Evolutionary conservation across 1,140 invertebrate genomes (phyloP), one percentile per base, ranked within the genome.

Genomic region (Polypedilum vanderplanki): DNA sequence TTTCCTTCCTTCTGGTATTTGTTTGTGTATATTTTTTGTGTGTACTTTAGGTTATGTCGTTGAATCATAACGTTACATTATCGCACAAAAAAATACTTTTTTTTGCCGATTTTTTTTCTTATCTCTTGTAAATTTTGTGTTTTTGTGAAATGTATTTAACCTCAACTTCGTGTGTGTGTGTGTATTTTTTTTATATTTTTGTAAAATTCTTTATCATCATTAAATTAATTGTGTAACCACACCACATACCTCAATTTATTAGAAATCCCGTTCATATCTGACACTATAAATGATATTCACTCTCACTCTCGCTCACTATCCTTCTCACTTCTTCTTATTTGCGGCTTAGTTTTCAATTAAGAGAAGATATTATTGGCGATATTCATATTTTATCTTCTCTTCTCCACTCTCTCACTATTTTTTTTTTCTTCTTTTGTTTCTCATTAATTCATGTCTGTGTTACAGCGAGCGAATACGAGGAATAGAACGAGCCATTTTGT

Each of bases 251-350:
- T 57, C 46, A 15, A n/a, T 12, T 57, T n/a, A 15, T 57, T 57
- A 57, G 46, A 57, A 57, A 57, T 57, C 46, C 46, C 46, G n/a
- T 57, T n/a, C 46, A 57, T 57, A 57, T 57, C 46, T n/a, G n/a
- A 57, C 46, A 57, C 9, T 15, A 12, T 57, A 15, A 57, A n/a
- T 57, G 46, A 57, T 57, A 57, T n/a, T n/a, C 12, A 46, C 15
- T 46, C 15, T 9, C 24, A 33, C 24, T 33, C 24, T 33, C 24
- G 24, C 24, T 46, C 2, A 46, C 8, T 46, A 12, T 57, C n/a
- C 15, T 12, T 12, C n/a, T 57, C 46, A n/a, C 46, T 57, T 15
- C 46, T 57, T 57, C 46, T 57, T 57, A n/a, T 57, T 46, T 57
- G 46, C 46, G 46, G 46, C 46, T 57, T 57, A 57, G n/a, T 57